Percentiles rank a stretch among this genome's conserved stretches.
phyloP scores from a whole-genome alignment of 1,140 invertebrate species.

The Homarus americanus region DNA sequence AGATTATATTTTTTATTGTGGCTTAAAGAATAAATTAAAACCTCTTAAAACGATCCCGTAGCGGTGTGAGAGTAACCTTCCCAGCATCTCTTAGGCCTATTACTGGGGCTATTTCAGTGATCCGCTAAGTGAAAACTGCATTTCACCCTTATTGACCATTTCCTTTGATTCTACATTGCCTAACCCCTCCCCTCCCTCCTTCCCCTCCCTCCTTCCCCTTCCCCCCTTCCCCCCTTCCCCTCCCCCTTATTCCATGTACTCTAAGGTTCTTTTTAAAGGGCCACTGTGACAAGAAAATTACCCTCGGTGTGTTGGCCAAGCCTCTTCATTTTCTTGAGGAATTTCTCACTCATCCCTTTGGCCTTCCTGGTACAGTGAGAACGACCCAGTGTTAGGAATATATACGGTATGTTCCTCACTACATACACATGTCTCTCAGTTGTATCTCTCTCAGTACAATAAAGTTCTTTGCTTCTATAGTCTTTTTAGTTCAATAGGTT shows the following conservation, averaged over 20 bases:
- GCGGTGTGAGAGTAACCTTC: not conserved
- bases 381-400: too few relatives aligned
- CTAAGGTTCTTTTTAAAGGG: not conserved
- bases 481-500: too few relatives aligned
- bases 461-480: too few relatives aligned
- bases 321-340: not conserved
- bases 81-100: slow-evolving; percentile 23
- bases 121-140: slow-evolving; percentile 51
- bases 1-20: too few relatives aligned
- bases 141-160: slow-evolving; percentile 47
- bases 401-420: too few relatives aligned
- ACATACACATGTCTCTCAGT: too few relatives aligned
- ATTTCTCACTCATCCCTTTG: slow-evolving; percentile 5
- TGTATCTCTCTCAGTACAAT: too few relatives aligned
- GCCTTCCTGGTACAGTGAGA: too few relatives aligned
- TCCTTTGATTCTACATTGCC: slow-evolving; percentile 27
- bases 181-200: not conserved
- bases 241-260: not conserved
- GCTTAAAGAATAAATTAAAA: not conserved
- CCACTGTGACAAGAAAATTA: slow-evolving; percentile 20
- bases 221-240: too few relatives aligned
- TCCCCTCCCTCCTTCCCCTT: not conserved
- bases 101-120: slow-evolving; percentile 38
- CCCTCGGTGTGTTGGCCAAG: not conserved
- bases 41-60: not conserved